Base-by-base conservation (phyloP, 2,113 vertebrate species). In the Odontophorus gujanensis region DNA sequence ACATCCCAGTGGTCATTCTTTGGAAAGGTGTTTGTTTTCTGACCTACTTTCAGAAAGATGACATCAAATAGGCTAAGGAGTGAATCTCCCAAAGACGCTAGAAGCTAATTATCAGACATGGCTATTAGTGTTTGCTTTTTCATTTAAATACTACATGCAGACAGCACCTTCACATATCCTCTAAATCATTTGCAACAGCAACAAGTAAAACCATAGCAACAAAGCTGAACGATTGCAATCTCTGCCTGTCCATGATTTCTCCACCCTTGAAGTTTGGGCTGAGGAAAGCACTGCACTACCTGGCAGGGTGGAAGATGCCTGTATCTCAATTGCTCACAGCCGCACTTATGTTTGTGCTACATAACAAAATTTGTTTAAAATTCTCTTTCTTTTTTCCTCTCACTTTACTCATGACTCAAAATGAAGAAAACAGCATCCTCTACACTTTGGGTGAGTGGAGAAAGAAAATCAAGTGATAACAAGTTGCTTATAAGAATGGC, bases 121-220 rank as follows among this genome's bases (percentile, higher is more conserved):
- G 24, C 69, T 32, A 51, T 6, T 67, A 38, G 7, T 48, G 30
- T 76, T 85, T 94, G 62, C 22, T 91, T 74, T 73, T 76, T 48
- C 74, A 73, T 51, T 24, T 62, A 75, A 79, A 15, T 1, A 8
- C 51, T 72, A 34, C 17, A 45, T 24, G 43, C 66, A 73, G 78
- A 36, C 78, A 89, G 80, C 90, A 69, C 79, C 91, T 58, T 90
- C 85, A 13, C 83, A 85, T 62, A 67, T 86, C 47, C 76, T 36
- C 80, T 26, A 59, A 42, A 91, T 74, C 78, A 87, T 75, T 51
- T 92, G 87, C 84, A 85, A 75, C 8, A 72, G 77, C 57, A 57
- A 18, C 40, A 26, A 22, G 4, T 3, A 91, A 91, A 85, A 81
- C 81, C 94, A 96, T 85, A 63, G 93, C 87, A 96, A 96, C 92